These are phyloP conservation scores for Acronicta alni DNA, from an alignment of 2,888 invertebrate species.

Conservation along the genomic window DNA sequence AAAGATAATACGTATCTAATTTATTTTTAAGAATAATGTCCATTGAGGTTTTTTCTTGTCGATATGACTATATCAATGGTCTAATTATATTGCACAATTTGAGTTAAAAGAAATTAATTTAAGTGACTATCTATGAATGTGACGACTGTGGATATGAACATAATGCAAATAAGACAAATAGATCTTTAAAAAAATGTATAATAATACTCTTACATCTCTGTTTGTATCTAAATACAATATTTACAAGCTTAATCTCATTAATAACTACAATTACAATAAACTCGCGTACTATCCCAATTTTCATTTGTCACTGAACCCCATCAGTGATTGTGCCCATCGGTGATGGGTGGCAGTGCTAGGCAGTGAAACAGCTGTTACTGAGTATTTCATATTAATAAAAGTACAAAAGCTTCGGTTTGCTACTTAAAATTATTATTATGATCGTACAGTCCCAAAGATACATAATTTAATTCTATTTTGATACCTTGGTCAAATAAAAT, in stretches of 20 bases:
- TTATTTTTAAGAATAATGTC: no score
- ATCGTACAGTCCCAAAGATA: constrained; percentile 77
- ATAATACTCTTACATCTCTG: constrained; percentile 85
- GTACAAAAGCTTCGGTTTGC: constrained; percentile 58
- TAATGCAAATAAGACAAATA: constrained; percentile 19
- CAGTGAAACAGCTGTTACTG: constrained; percentile 61
- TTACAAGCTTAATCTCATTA: constrained; percentile 82
- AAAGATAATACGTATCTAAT: no score
- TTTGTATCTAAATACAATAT: constrained; percentile 88
- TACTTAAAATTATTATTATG: constrained; percentile 60
- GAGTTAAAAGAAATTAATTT: no score
- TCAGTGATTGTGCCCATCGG: constrained; percentile 47
- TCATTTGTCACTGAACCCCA: constrained; percentile 31
- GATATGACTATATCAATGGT: no score
- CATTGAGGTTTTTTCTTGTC: no score
- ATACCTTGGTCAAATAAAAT: not conserved
- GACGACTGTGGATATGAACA: no score
- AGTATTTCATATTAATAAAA: constrained; percentile 57
- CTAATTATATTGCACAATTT: no score
- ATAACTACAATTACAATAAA: constrained; percentile 70
- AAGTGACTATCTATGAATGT: no score
- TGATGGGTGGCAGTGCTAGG: constrained; percentile 66
- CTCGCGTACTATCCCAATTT: constrained; percentile 64
- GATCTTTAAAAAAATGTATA: constrained; percentile 78
- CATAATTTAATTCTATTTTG: constrained; percentile 61